phyloP scores from a whole-genome alignment of 2,888 invertebrate species.

The Spodoptera littoralis region DNA sequence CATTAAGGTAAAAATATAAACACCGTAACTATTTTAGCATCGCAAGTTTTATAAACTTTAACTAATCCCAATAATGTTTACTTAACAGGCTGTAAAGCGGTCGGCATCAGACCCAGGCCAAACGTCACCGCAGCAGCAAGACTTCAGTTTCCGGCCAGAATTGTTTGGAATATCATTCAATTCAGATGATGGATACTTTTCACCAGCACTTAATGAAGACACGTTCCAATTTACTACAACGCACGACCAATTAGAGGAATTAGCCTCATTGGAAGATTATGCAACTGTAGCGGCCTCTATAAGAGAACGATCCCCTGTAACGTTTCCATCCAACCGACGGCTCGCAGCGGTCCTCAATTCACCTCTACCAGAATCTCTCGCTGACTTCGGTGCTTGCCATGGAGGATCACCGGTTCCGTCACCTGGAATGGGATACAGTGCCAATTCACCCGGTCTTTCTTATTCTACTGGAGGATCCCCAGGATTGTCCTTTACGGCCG shows the following conservation, averaged over 20 bases:
- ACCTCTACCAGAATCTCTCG: conserved; percentile 93
- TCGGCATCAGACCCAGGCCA: conserved; percentile 93
- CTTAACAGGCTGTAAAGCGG: conserved; percentile 90
- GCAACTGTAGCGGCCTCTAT: conserved; percentile 89
- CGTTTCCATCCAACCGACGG: conserved; percentile 91
- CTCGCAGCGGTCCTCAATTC: conserved; percentile 94
- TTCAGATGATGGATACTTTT: conserved; percentile 90
- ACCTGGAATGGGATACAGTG: conserved; percentile 86
- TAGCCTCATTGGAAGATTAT: conserved; percentile 90
- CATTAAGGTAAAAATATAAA: conserved; percentile 78
- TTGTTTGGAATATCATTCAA: conserved; percentile 91
- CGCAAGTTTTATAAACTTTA: conserved; percentile 4
- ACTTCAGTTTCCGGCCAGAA: conserved; percentile 89
- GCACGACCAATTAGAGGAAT: conserved; percentile 90
- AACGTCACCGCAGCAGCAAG: conserved; percentile 87
- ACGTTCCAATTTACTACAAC: conserved; percentile 91
- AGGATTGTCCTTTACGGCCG: conserved; percentile 78
- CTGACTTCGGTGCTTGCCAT: conserved; percentile 95
- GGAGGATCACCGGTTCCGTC: conserved; percentile 85
- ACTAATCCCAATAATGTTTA: conserved; percentile 2
- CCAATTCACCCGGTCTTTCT: conserved; percentile 90
- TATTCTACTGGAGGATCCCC: conserved; percentile 92
- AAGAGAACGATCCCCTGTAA: conserved; percentile 88
- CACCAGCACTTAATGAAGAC: conserved; percentile 92
- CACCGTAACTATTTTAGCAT: neutral